Evolutionary conservation across 2,888 invertebrate species (phyloP).

Genomic region (Nyleta sp.): DNA sequence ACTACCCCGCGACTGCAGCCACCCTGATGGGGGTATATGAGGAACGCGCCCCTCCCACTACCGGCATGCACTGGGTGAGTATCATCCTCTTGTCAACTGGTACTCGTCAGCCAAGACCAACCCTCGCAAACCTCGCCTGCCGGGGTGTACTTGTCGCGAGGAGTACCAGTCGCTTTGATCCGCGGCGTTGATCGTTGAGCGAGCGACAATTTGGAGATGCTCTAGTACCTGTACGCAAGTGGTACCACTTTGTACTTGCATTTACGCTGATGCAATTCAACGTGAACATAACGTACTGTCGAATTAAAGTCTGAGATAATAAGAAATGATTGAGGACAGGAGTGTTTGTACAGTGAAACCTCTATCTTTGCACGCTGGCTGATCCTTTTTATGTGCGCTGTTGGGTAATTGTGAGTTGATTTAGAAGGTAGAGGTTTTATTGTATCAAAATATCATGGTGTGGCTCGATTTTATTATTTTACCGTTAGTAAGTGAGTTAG

Average conservation of each 20-base stretch:
- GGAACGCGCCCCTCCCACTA: slow-evolving; percentile 90
- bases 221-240: slow-evolving; percentile 44
- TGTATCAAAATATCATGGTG: no score
- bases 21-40: slow-evolving; percentile 96
- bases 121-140: slow-evolving; percentile 32
- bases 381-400: no score
- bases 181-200: slow-evolving; percentile 47
- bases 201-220: slow-evolving; percentile 50
- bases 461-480: no score
- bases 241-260: slow-evolving; percentile 35
- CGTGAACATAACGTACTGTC: slow-evolving; percentile 37
- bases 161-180: slow-evolving; percentile 43
- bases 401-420: no score
- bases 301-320: slow-evolving; percentile 13
- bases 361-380: no score
- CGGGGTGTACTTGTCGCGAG: slow-evolving; percentile 19
- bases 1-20: slow-evolving; percentile 81
- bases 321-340: background rate
- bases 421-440: no score
- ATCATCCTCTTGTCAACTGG: slow-evolving; percentile 67
- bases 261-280: slow-evolving; percentile 25
- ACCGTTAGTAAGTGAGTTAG: no score
- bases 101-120: slow-evolving; percentile 41
- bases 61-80: slow-evolving; percentile 96
- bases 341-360: background rate